Evolutionary conservation across 2,113 vertebrate genomes (phyloP).

Genomic region (Burhinus oedicnemus): DNA sequence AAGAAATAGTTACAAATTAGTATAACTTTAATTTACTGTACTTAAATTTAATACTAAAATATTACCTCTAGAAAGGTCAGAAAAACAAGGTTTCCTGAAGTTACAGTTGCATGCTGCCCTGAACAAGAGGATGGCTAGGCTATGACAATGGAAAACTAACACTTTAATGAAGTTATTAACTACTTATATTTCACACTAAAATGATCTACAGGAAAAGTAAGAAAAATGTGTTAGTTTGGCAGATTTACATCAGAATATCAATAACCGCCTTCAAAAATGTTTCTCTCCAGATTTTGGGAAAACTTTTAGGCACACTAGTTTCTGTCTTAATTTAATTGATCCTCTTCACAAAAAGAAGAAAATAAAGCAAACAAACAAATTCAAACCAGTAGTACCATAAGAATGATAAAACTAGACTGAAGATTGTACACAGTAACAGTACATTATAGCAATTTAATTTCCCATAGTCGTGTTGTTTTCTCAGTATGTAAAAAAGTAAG

Average conservation of each 20-base stretch:
- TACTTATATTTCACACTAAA: neutral
- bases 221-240: neutral
- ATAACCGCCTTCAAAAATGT: neutral
- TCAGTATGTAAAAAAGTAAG: neutral
- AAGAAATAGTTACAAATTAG: neutral
- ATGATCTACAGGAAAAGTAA: neutral
- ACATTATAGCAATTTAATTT: neutral
- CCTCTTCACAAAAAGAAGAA: neutral
- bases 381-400: neutral
- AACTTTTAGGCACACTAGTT: neutral
- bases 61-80: neutral
- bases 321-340: neutral
- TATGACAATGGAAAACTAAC: neutral
- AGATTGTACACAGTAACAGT: neutral
- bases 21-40: neutral
- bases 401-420: neutral
- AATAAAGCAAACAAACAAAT: neutral
- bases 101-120: neutral
- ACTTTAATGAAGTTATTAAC: neutral
- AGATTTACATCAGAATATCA: neutral
- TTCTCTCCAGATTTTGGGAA: neutral
- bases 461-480: neutral
- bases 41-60: neutral
- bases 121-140: neutral
- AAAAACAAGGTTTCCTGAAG: neutral